Base-by-base conservation (phyloP, 2,888 invertebrate genomes). In the Meandrusa payeni region DNA sequence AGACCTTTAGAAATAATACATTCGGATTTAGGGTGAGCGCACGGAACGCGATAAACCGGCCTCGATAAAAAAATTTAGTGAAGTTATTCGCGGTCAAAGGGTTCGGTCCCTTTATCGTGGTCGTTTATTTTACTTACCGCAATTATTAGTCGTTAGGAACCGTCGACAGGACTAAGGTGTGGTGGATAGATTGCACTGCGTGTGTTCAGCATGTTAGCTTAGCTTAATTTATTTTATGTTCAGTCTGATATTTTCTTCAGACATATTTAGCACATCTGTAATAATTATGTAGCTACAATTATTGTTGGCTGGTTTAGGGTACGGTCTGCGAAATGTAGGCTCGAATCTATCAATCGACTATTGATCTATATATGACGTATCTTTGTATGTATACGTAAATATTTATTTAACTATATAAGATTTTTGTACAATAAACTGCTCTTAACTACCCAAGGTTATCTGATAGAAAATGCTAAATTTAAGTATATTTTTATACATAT, bases 11-110 rank as follows among this genome's bases (percentile, higher is more conserved):
- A 32, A 37, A 31, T 37, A 24, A 37, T 42, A 29, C 32, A 29
- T 22, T 11, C 24, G 12, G 20, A 27, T 10, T 12, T 7, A 20
- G 15, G 15, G n/a, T n/a, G n/a, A n/a, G 3, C 13, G 5, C 43
- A 27, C 32, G 39, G 12, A 41, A 10, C n/a, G 32, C 22, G 49
- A 50, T 50, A 20, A 26, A 28, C 26, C 15, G 36, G 32, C 26
- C 22, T 20, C 32, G 53, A 50, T 54, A 49, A 49, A 46, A 12
- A 32, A 43, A 36, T 42, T 47, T 47, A 33, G 31, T 31, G 26
- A 29, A 24, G 43, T 37, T 43, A 31, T 36, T 33, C 13, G 15
- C 17, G 15, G 9, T 33, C n/a, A 22, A 44, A 27, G 26, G 26
- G 22, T 20, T 12, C 5, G 7, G 5, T 13, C 19, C 10, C 12